Evolutionary conservation across 2,888 invertebrate species (phyloP).

Genomic region (Hyposoter dolosus): DNA sequence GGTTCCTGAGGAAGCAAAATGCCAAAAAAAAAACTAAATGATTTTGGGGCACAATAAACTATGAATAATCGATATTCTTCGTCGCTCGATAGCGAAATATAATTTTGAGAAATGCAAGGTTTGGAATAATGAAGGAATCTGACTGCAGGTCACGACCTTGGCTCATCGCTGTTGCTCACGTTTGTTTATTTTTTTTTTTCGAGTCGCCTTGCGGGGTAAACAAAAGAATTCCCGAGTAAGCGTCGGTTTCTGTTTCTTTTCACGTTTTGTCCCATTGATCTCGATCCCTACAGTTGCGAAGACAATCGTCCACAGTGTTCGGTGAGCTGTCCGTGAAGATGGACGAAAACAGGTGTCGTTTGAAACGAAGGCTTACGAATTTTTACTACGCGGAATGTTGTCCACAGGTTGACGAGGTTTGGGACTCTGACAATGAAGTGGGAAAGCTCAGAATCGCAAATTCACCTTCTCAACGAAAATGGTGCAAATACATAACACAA

Average conservation of each 20-base stretch:
- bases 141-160: neutral
- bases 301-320: neutral
- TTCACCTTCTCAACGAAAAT: conserved; percentile 28
- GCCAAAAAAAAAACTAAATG: too few species aligned
- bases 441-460: conserved; percentile 13
- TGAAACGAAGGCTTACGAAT: conserved; percentile 18
- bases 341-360: neutral
- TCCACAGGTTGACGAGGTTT: conserved; percentile 38
- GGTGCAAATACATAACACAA: conserved; percentile 20
- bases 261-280: neutral
- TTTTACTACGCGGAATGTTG: conserved; percentile 60
- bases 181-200: neutral
- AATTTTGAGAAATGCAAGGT: neutral
- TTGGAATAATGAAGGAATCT: neutral
- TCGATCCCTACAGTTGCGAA: neutral
- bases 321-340: neutral
- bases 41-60: too few species aligned
- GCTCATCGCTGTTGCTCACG: neutral
- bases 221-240: neutral
- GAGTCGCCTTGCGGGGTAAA: neutral
- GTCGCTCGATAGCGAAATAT: neutral
- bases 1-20: too few species aligned
- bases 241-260: neutral
- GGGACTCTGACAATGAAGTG: conserved; percentile 59
- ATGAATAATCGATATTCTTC: neutral